Base-by-base conservation (phyloP, 2,888 invertebrate genomes). In the Drosophila austrosaltans region DNA sequence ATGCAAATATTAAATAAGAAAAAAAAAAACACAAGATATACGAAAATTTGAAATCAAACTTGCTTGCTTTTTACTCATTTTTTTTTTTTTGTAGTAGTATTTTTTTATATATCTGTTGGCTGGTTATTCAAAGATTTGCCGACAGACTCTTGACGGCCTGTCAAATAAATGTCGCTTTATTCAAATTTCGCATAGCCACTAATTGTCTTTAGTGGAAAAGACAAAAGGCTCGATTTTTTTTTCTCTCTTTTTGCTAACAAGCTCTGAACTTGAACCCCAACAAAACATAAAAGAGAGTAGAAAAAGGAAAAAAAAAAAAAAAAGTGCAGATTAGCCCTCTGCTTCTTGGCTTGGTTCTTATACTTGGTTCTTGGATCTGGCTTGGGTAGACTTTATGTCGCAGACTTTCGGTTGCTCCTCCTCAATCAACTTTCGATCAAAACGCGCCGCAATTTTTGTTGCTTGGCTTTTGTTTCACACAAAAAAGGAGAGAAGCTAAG, bases 111-210 rank as follows among this genome's bases (percentile, higher is more conserved):
- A 56, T 32, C 22, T 60, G 8, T 61, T 59, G 48, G 48, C 48
- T 48, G 48, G 62, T 75, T 73, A 66, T 81, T 78, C 79, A 81
- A 87, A 79, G 78, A 78, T 84, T 81, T 79, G 87, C 89, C 87
- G 89, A 76, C 87, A 86, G 76, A 79, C 82, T 76, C 87, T 86
- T 89, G 89, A 88, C 84, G 87, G 82, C 66, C 77, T 83, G 90
- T 90, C 89, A 90, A 90, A 90, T 88, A 88, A 89, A 88, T 87
- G 89, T 89, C 90, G 90, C 89, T 89, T 88, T 90, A 89, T 90
- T 89, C 90, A 87, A 83, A 89, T 89, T 90, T 89, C 89, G 75
- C 78, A 75, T 83, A 78, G 87, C 84, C 82, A 83, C 83, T 89
- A 89, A 88, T 88, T 88, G 88, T 88, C 89, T 80, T 70, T 66